phyloP scores from a whole-genome alignment of 1,140 invertebrate genomes.

The Calephelis nemesis region DNA sequence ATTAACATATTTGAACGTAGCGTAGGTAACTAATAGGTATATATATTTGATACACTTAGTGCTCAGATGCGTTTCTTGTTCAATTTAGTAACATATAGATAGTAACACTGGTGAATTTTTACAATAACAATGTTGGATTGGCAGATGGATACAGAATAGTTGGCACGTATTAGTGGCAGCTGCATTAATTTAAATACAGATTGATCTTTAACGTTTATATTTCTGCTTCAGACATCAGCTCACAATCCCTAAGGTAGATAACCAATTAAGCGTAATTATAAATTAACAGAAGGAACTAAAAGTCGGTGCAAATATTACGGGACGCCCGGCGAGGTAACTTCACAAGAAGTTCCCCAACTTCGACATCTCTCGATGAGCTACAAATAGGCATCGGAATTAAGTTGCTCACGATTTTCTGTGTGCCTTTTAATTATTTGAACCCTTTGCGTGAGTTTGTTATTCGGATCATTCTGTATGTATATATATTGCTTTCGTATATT shows the following conservation, averaged over 20 bases:
- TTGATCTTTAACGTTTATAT: slow-evolving; percentile 19
- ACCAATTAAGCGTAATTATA: slow-evolving; percentile 58
- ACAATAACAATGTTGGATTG: slow-evolving; percentile 5
- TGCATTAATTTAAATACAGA: slow-evolving; percentile 17
- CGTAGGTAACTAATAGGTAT: too few species aligned
- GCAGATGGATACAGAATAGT: slow-evolving; percentile 2
- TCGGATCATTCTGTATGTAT: slow-evolving; percentile 10
- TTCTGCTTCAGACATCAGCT: slow-evolving; percentile 30
- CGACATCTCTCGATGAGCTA: slow-evolving; percentile 51
- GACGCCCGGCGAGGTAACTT: slow-evolving; percentile 35
- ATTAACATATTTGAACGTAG: too few species aligned
- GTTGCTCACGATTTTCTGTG: slow-evolving; percentile 56
- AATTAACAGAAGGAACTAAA: slow-evolving; percentile 52
- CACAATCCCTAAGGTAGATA: slow-evolving; percentile 34
- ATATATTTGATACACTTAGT: too few species aligned
- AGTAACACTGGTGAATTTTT: not conserved
- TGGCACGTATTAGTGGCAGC: slow-evolving; percentile 9
- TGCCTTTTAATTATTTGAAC: slow-evolving; percentile 69
- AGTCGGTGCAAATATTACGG: slow-evolving; percentile 48
- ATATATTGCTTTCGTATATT: not conserved
- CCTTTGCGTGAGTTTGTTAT: slow-evolving; percentile 35
- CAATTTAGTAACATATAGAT: too few species aligned
- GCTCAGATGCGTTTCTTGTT: too few species aligned
- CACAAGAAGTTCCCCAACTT: slow-evolving; percentile 45
- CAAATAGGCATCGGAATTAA: slow-evolving; percentile 68